Base-by-base conservation (phyloP, 2,888 invertebrate species). In the Andrena bucephala region DNA sequence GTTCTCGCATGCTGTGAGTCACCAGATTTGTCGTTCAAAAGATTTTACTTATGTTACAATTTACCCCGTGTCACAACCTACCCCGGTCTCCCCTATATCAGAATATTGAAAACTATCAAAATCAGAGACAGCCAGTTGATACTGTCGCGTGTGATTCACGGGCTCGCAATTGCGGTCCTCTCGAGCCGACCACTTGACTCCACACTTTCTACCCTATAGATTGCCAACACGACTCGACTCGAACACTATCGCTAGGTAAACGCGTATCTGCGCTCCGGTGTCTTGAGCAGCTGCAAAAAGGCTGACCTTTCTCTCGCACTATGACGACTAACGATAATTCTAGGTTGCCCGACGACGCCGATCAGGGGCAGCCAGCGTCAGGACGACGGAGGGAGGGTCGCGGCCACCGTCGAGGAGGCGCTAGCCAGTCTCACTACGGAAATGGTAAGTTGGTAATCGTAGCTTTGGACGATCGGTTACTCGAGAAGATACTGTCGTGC, bases 401-500 rank as follows among this genome's bases (percentile, higher is more conserved):
- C 91, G 27, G 95, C 96, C 87, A 95, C 96, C 63, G 96, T 96
- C 90, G 96, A 96, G 93, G 96, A 96, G 93, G 96, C 97, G 91
- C 96, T 97, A 93, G 97, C 97, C 94, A 97, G 97, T 94, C 96
- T 97, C 92, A 97, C 97, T 91, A 96, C 96, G 89, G 97, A 97
- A 96, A 97, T 97, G 97, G 97, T 97, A 95, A 97, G 88, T 88
- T 63, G 66, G 65, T 69, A 69, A 75, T 76, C 48, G 65, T 78
- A 76, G 80, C 33, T 69, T 59, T 63, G 60, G 71, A 69, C 85
- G 85, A 85, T 86, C 85, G 83, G 85, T 77, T 77, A 69, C 42
- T 80, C 36, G 48, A 74, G 33, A 67, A 50, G 65, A 10, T 67
- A 66, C 65, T 24, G 42, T 60, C 20, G 10, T 20, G 48, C 59